These are phyloP conservation scores for Crypturellus tataupa DNA, from an alignment of 2,797 vertebrate genomes.

Conservation along the genomic window DNA sequence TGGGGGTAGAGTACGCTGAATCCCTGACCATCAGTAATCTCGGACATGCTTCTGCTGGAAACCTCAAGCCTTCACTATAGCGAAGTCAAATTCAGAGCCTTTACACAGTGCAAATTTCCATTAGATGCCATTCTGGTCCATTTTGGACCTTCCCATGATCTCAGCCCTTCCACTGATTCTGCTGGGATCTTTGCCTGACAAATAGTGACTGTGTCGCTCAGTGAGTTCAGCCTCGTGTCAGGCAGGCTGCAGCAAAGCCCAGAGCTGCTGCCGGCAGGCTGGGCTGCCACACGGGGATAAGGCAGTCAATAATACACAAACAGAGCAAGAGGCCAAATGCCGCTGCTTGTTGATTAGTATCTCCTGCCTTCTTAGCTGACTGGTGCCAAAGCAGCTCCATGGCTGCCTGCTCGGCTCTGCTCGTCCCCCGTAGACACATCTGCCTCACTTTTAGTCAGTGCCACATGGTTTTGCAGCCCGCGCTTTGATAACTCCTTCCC, in stretches of 20 bases:
- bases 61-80: neutral
- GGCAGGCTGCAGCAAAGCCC: neutral
- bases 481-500: neutral
- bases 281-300: neutral
- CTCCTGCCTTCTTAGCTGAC: neutral
- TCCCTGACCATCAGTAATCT: too few species aligned
- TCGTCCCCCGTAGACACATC: neutral
- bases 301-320: neutral
- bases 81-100: neutral
- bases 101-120: neutral
- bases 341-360: neutral
- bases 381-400: neutral
- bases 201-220: rapidly evolving
- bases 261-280: neutral
- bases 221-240: neutral
- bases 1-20: neutral
- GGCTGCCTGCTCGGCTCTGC: neutral
- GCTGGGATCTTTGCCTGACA: neutral
- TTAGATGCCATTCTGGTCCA: neutral
- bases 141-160: neutral
- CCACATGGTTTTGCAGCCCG: rapidly evolving
- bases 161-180: neutral
- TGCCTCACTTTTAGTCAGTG: neutral
- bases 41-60: neutral
- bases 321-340: neutral